Evolutionary conservation across 2,888 invertebrate genomes (phyloP).

Genomic region (Aromia moschata): DNA sequence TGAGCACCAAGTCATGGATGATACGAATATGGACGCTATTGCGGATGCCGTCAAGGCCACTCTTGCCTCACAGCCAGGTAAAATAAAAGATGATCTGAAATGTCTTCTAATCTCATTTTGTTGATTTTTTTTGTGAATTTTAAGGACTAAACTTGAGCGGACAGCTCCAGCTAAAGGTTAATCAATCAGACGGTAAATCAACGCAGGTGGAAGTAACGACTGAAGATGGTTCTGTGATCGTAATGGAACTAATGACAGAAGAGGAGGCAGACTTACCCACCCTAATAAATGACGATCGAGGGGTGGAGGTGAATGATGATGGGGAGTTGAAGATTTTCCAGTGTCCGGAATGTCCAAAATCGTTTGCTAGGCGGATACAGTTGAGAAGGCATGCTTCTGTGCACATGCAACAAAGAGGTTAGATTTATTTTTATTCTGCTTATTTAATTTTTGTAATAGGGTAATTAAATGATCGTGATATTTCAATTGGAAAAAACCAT

Average conservation of each 20-base stretch:
- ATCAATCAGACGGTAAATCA: constrained; percentile 56
- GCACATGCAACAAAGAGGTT: constrained; percentile 68
- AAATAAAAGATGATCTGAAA: too few species aligned
- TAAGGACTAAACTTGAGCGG: constrained; percentile 56
- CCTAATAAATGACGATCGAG: not conserved
- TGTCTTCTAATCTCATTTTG: too few species aligned
- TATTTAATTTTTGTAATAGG: not conserved
- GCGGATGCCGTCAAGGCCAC: constrained; percentile 63
- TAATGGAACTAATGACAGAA: constrained; percentile 62
- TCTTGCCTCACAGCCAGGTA: constrained; percentile 58
- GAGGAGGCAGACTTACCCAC: constrained; percentile 47
- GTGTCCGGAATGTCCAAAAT: constrained; percentile 71
- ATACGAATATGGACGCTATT: constrained; percentile 59
- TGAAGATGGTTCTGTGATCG: constrained; percentile 63
- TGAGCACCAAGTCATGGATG: constrained; percentile 52
- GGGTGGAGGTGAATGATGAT: constrained; percentile 54
- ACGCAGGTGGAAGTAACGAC: constrained; percentile 63
- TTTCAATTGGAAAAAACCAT: too few species aligned
- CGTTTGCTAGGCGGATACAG: constrained; percentile 70
- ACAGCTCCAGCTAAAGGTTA: constrained; percentile 60
- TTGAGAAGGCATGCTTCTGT: constrained; percentile 70
- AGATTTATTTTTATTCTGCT: not conserved
- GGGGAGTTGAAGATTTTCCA: constrained; percentile 65
- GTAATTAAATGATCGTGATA: not conserved
- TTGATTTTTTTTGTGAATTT: constrained; percentile 1